Conservation (phyloP, 2,888 invertebrate species). For the Caradrina kadenii region DNA sequence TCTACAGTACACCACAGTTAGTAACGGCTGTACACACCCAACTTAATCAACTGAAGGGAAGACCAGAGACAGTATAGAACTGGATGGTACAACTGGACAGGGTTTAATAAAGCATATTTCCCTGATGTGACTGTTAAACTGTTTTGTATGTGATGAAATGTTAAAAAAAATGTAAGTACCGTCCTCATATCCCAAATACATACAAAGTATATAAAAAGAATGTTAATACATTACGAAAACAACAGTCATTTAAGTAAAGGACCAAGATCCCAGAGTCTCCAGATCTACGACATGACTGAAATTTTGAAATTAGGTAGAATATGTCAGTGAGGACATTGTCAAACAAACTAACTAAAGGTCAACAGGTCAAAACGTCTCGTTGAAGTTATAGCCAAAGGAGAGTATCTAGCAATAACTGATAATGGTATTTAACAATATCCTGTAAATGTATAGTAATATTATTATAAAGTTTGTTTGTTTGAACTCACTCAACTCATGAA, state of each 20-base stretch:
- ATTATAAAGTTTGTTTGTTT: no score
- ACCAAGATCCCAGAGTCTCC: not conserved
- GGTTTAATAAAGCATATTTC: not conserved
- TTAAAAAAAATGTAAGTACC: constrained; percentile 26
- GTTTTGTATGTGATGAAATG: constrained; percentile 13
- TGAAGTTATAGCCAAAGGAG: no score
- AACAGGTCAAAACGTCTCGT: no score
- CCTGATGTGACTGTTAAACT: constrained; percentile 5
- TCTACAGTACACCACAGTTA: no score
- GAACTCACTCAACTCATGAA: no score
- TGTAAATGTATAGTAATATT: no score
- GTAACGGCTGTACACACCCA: not conserved
- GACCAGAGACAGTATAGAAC: no score
- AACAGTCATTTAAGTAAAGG: constrained; percentile 39
- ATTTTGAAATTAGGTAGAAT: not conserved
- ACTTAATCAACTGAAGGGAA: not conserved
- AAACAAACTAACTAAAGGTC: no score
- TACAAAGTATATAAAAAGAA: constrained; percentile 35
- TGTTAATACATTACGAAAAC: constrained; percentile 36
- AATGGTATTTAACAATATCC: no score
- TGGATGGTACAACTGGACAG: not conserved
- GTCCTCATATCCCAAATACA: constrained; percentile 46
- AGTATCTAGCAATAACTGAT: no score
- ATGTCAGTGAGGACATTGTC: no score
- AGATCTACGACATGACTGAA: not conserved